Evolutionary conservation across 2,113 vertebrate genomes (phyloP), one percentile per base, ranked within the genome.

Genomic region (Paraplagusia blochii): DNA sequence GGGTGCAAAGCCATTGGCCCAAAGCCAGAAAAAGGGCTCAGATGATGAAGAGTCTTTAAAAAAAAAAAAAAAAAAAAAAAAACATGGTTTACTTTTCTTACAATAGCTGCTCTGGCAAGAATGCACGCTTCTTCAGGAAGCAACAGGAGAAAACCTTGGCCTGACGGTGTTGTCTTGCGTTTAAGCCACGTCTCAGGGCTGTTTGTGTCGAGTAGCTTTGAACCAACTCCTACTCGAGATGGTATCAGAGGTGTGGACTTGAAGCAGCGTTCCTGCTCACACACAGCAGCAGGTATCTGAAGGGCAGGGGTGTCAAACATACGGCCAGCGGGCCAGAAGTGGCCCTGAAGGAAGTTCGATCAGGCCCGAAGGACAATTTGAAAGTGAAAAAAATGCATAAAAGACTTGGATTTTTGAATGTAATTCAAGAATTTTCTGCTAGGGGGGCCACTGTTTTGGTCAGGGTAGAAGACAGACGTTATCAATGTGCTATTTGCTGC

Each of bases 1-100:
- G 79, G 79, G 85, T 83, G 81, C 73, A 85, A 77, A 80, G 77
- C 83, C 80, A 86, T 80, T 90, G 88, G 87, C 88, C 76, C 75
- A 58, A 43, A 59, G 82, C 86, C 88, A 90, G 83, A 86, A 87
- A 29, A 81, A 69, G 80, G 84, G 84, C 83, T 88, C 87, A 84
- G 72, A 72, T 60, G 58, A 74, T 66, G 62, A 81, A 86, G 74
- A 87, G 80, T 65, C 76, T 67, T 80, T 81, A 6, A 29, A 29
- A 29, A 29, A 29, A 29, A 29, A 29, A 29, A 29, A 29, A 29
- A 29, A 29, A 29, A 29, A 29, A 29, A 78, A 73, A 75, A 86
- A 88, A 85, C 81, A 77, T 66, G 72, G 77, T 80, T 84, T 63
- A 81, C 81, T 70, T 82, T 79, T 87, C 83, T 63, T 79, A 87